Evolutionary conservation across 2,797 vertebrate species (phyloP), one percentile per base, ranked within the genome.

Genomic region (Otolemur crassicaudatus): DNA sequence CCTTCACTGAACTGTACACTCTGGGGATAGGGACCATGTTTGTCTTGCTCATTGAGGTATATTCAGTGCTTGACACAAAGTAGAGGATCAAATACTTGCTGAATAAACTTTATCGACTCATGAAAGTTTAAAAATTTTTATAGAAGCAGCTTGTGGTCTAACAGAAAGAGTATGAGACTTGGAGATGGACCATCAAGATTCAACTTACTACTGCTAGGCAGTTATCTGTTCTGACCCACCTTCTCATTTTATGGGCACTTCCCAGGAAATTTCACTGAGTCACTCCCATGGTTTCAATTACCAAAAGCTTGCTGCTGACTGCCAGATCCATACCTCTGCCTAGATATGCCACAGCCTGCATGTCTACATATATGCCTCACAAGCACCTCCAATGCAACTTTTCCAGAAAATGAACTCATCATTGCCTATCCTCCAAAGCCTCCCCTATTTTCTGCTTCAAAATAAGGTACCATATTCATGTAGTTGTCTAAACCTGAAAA

Each of bases 401-500:
- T 94, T 72, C 87, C 53, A 72, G 61, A 89, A 85, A 92, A 49
- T 17, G 17, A 94, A 87, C 31, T 63, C 63, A 60, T 63, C 31
- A 56, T 43, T 80, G 72, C 56, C 34, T 29, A 63, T 10, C 25
- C 34, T 22, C 40, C 11, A 46, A n/a, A 91, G 61, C 56, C 7
- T 43, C 23, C 43, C 1, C 49, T 46, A 2, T 70, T 80, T 81
- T 67, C 25, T 90, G 56, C n/a, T 61, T 85, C 16, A 81, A 43
- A 87, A 46, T 83, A 90, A 90, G 31, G 17, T 20, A 87, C 34
- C 60, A 60, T 23, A 80, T 58, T 70, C 53, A 91, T 9, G 5
- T 40, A 60, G 4, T 11, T 67, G 53, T 53, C 76, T 46, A 83
- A 87, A 23, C 29, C 77, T 85, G 49, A 94, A 80, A 88, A 75